Evolutionary conservation across 2,888 invertebrate genomes (phyloP).

Genomic region (Tachina grossa): DNA sequence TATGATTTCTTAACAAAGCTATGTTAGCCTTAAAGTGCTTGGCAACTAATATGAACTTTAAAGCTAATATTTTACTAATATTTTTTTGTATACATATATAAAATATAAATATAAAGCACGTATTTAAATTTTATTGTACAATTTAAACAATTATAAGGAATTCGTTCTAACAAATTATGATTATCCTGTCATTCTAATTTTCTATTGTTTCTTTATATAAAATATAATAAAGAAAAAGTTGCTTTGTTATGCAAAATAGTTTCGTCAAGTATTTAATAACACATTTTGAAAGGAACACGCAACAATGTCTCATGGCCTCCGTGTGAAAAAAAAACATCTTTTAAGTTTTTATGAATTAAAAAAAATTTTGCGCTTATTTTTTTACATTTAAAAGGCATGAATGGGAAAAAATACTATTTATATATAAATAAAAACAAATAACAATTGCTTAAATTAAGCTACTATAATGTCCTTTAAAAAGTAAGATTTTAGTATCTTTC

Average conservation of each 20-base stretch:
- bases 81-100: no score
- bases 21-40: no score
- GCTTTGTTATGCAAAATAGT: conserved; percentile 40
- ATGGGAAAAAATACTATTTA: neutral
- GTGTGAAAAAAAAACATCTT: conserved; percentile 27
- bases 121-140: neutral
- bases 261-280: conserved; percentile 65
- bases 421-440: neutral
- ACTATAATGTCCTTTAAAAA: no score
- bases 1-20: no score
- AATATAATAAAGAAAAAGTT: conserved; percentile 10
- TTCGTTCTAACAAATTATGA: conserved; percentile 21
- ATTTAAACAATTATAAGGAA: neutral
- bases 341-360: conserved; percentile 31
- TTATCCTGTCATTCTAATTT: conserved; percentile 18
- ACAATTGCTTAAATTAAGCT: no score
- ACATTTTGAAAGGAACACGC: conserved; percentile 40
- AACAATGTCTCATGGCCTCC: conserved; percentile 54
- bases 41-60: no score
- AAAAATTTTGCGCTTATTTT: neutral
- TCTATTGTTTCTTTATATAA: conserved; percentile 9
- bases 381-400: neutral
- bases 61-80: no score
- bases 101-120: neutral
- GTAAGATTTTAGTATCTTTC: no score